Conservation (phyloP, 2,113 vertebrate species). For the Galeopterus variegatus region DNA sequence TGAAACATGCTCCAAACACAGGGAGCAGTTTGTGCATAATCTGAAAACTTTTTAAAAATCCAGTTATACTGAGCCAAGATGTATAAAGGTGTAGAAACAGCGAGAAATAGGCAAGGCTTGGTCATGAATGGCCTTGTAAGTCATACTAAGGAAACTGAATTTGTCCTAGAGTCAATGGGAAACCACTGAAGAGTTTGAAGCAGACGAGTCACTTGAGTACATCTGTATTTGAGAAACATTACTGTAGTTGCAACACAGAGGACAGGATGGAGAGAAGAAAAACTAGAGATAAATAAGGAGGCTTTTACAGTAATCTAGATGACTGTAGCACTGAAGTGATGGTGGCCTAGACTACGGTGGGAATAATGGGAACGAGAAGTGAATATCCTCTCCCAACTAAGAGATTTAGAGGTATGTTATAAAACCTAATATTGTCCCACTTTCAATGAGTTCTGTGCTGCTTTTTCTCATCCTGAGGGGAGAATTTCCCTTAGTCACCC, state of each 20-base stretch:
- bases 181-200: background rate
- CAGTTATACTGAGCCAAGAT: background rate
- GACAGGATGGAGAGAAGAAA: background rate
- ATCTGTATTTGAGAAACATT: background rate
- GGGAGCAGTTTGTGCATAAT: background rate
- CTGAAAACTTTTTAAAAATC: background rate
- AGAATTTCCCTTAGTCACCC: background rate
- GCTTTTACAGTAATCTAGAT: background rate
- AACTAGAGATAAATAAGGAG: background rate
- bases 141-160: background rate
- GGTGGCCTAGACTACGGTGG: too few relatives aligned
- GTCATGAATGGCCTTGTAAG: background rate
- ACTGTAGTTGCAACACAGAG: background rate
- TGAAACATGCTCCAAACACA: background rate
- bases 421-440: background rate
- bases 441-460: background rate
- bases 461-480: background rate
- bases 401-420: background rate
- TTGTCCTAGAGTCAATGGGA: background rate
- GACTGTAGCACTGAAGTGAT: background rate
- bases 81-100: background rate
- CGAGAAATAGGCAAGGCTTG: background rate
- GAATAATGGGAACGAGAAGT: background rate
- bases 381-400: background rate
- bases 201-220: background rate